These are phyloP conservation scores for Peromyscus californicus DNA, from an alignment of 2,113 vertebrate genomes.

Conservation along the genomic window DNA sequence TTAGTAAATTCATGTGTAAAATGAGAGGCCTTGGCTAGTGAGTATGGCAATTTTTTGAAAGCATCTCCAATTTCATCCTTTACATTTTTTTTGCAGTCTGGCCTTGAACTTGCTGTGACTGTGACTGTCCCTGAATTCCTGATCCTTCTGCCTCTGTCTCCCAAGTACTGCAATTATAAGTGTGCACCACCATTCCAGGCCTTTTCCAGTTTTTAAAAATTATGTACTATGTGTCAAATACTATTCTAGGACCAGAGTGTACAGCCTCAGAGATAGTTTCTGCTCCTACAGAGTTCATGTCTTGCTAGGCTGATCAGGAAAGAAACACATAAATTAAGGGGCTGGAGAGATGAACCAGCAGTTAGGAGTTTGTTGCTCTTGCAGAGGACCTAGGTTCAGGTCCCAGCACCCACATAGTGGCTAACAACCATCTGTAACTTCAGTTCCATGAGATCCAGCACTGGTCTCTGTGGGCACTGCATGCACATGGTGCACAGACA, in stretches of 20 bases:
- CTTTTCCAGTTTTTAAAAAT: neutral
- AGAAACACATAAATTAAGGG: neutral
- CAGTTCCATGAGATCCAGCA: neutral
- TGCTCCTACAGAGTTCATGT: neutral
- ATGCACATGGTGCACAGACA: neutral
- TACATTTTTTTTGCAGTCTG: neutral
- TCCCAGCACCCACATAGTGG: neutral
- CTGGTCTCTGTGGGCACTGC: neutral
- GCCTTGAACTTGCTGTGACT: neutral
- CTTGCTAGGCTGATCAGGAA: neutral
- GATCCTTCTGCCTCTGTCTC: neutral
- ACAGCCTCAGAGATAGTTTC: neutral
- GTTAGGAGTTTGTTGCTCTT: neutral
- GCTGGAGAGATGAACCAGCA: neutral
- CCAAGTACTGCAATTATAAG: neutral
- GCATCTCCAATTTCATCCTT: constrained; percentile 16
- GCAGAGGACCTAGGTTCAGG: neutral
- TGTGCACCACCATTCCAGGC: neutral
- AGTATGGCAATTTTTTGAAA: neutral
- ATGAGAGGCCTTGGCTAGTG: neutral
- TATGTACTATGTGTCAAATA: neutral
- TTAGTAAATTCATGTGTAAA: constrained; percentile 40
- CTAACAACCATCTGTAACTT: neutral
- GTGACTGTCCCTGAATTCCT: neutral
- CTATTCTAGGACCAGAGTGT: constrained; percentile 10